These are phyloP conservation scores for Cavia porcellus DNA, from an alignment of 2,113 vertebrate genomes.

Conservation along the genomic window DNA sequence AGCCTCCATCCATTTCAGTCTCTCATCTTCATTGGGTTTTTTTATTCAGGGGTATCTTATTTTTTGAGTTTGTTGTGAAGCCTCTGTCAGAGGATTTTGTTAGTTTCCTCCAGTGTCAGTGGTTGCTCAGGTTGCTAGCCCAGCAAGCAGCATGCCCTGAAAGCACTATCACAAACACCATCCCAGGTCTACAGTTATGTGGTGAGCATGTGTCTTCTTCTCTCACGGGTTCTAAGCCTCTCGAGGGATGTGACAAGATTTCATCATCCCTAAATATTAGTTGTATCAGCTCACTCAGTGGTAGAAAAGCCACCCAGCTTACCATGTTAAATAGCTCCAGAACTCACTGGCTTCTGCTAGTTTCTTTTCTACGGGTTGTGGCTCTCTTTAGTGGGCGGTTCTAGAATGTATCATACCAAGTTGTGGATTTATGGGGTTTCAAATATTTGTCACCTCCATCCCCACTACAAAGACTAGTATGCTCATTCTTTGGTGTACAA, in stretches of 20 bases:
- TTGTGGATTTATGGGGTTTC: neutral
- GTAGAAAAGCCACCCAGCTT: neutral
- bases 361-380: neutral
- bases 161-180: neutral
- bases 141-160: neutral
- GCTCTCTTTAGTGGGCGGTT: neutral
- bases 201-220: neutral
- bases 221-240: neutral
- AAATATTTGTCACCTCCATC: neutral
- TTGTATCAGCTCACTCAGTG: neutral
- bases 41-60: neutral
- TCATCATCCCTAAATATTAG: neutral
- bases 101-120: neutral
- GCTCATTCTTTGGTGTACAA: neutral
- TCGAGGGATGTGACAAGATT: neutral
- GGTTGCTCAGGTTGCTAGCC: neutral
- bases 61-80: neutral
- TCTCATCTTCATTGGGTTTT: neutral
- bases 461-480: neutral
- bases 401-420: neutral
- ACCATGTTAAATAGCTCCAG: neutral
- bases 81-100: neutral
- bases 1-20: neutral
- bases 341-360: neutral
- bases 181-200: neutral